Percentiles rank a stretch among this genome's conserved stretches.
Evolutionary conservation across 2,888 invertebrate genomes (phyloP).

Genomic region (Diplazon laetatorius): DNA sequence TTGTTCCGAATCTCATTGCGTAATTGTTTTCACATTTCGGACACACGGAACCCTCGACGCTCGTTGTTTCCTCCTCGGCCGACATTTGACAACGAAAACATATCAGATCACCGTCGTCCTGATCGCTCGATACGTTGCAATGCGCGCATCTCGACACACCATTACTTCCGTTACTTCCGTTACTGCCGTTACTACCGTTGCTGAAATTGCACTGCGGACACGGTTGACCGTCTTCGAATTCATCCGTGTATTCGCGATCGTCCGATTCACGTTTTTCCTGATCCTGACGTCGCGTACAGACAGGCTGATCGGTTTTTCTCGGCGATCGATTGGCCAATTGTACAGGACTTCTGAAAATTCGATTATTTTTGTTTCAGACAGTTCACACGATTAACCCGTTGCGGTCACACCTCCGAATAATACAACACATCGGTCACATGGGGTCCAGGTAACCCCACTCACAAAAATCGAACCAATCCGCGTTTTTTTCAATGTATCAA

Average conservation of each 20-base stretch:
- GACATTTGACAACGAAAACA: slow-evolving; percentile 79
- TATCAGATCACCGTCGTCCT: slow-evolving; percentile 77
- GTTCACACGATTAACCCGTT: too few relatives aligned
- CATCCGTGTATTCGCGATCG: slow-evolving; percentile 37
- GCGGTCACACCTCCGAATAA: too few relatives aligned
- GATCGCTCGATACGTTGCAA: slow-evolving; percentile 74
- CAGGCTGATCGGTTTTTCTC: slow-evolving; percentile 14
- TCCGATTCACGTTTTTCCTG: slow-evolving; percentile 25
- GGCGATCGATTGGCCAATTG: slow-evolving; percentile 29
- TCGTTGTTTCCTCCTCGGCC: slow-evolving; percentile 64
- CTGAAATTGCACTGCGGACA: slow-evolving; percentile 70
- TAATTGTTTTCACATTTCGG: slow-evolving; percentile 73
- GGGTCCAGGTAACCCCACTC: too few relatives aligned
- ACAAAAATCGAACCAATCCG: too few relatives aligned
- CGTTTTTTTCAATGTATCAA: too few relatives aligned
- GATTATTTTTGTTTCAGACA: too few relatives aligned
- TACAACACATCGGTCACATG: too few relatives aligned
- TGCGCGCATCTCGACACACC: slow-evolving; percentile 67
- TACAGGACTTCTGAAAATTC: slow-evolving; percentile 40
- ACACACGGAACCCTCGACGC: slow-evolving; percentile 67
- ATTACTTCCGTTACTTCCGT: slow-evolving; percentile 32
- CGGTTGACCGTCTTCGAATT: slow-evolving; percentile 67
- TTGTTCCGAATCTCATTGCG: slow-evolving; percentile 59
- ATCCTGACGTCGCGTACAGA: slow-evolving; percentile 19
- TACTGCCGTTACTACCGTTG: slow-evolving; percentile 36